Percentiles rank a stretch among this genome's conserved stretches.
Conservation (phyloP, 2,113 vertebrate genomes). For the Abramis brama region DNA sequence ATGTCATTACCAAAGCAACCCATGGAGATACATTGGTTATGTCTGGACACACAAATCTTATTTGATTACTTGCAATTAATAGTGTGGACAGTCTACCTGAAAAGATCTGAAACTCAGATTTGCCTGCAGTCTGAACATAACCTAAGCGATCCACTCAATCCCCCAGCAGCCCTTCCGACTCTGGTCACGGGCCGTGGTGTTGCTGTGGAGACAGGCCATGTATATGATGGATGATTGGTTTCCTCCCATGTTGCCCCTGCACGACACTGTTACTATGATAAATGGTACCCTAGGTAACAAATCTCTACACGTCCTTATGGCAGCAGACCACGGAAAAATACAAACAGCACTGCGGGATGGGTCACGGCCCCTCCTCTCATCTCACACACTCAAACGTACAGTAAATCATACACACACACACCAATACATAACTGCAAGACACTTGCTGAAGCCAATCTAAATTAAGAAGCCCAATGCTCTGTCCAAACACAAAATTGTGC, state of each 20-base stretch:
- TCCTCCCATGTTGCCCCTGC: constrained; percentile 50
- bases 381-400: constrained; percentile 13
- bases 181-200: constrained; percentile 41
- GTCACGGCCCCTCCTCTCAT: constrained; percentile 36
- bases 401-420: constrained; percentile 15
- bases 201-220: constrained; percentile 46
- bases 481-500: background rate
- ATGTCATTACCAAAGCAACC: background rate
- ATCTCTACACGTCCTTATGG: constrained; percentile 60
- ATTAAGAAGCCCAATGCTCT: background rate
- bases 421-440: background rate
- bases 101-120: background rate
- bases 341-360: constrained; percentile 40
- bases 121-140: background rate
- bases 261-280: constrained; percentile 57
- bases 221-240: constrained; percentile 61
- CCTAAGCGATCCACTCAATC: constrained; percentile 5
- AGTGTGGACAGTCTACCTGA: too few species aligned
- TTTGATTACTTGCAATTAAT: background rate
- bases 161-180: background rate
- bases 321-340: constrained; percentile 48
- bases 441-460: constrained; percentile 8
- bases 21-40: background rate
- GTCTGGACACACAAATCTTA: background rate
- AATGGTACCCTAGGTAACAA: constrained; percentile 61